Base-by-base conservation (phyloP, 1,140 invertebrate genomes). In the Phortica variegata region DNA sequence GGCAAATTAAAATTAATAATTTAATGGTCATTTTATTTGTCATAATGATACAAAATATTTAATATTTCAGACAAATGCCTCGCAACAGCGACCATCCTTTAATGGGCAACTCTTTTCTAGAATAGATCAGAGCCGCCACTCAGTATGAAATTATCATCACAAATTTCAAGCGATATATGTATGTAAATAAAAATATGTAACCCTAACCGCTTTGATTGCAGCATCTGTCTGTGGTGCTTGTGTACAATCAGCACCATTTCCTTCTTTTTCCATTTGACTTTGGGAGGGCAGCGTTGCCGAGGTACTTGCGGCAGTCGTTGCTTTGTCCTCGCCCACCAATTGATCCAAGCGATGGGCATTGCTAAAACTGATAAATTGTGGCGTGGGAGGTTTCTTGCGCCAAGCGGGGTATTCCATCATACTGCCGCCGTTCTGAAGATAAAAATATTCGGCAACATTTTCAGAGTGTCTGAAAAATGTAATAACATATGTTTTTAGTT, bases 341-440 rank as follows among this genome's bases (percentile, higher is more conserved):
- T 83, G 80, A 72, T 89, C 87, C 33, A 93, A 81, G 48, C 82
- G 83, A 66, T 90, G 84, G 56, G 86, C 83, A 58, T 87, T 85
- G 49, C 91, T 76, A 72, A 90, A 92, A 37, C 84, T 82, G 31
- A 86, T 62, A 56, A 91, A 87, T 62, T 87, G 84, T 31, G 84
- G 82, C 18, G 83, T 83, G 33, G 85, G 81, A 43, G 89, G 85
- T 62, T 85, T 80, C 75, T 91, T 93, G 51, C 85, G 85, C 87
- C 90, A 95, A 23, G 81, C 77, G 58, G 84, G 82, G 75, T 87
- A 91, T 71, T 95, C 92, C 83, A 92, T 87, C 77, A 94, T 85
- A 76, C 92, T 93, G 29, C 89, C 89, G 51, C 87, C 87, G 61
- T 83, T 83, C 77, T 92, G 87, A 33, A 95, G 81, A 76, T 90